Conservation (phyloP, 92 coral and sea anemone species). For the Porites divaricata region DNA sequence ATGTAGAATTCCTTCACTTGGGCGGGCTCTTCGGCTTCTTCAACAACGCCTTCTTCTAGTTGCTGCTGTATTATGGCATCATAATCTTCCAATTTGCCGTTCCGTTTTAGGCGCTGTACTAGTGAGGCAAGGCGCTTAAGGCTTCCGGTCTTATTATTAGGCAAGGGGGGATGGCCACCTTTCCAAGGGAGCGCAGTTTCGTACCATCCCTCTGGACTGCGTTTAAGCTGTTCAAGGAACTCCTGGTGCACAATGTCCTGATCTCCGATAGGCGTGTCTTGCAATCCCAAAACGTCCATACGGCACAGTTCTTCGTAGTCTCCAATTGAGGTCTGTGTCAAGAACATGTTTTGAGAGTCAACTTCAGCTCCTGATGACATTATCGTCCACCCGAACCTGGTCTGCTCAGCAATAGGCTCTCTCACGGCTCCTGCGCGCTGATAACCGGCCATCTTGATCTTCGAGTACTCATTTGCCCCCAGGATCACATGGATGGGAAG, state of each 20-base stretch:
- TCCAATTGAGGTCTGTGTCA: slow-evolving; percentile 18
- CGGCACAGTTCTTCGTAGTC: slow-evolving; percentile 66
- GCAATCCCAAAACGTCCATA: slow-evolving; percentile 56
- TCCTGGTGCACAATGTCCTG: slow-evolving; percentile 53
- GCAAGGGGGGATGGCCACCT: too few species aligned
- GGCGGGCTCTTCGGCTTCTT: too few species aligned
- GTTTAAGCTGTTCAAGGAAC: slow-evolving; percentile 48
- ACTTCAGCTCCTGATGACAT: slow-evolving; percentile 25
- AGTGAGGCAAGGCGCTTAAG: too few species aligned
- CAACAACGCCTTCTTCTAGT: too few species aligned
- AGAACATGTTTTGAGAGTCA: slow-evolving; percentile 22
- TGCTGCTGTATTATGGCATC: too few species aligned
- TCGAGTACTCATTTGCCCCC: slow-evolving; percentile 31
- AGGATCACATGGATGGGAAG: slow-evolving; percentile 41
- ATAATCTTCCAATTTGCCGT: too few species aligned
- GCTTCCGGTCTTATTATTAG: too few species aligned
- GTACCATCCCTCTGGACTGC: slow-evolving; percentile 40
- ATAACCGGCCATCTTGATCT: slow-evolving; percentile 31
- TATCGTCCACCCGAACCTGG: slow-evolving; percentile 50
- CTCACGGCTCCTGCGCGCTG: slow-evolving; percentile 21
- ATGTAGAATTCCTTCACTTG: too few species aligned
- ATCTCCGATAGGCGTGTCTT: slow-evolving; percentile 59
- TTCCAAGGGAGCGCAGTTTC: too few species aligned
- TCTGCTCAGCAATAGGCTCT: slow-evolving; percentile 29
- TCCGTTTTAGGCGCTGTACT: too few species aligned